These are phyloP conservation scores for Scaptomyza graminum DNA, from an alignment of 1,140 invertebrate species.

Conservation along the genomic window DNA sequence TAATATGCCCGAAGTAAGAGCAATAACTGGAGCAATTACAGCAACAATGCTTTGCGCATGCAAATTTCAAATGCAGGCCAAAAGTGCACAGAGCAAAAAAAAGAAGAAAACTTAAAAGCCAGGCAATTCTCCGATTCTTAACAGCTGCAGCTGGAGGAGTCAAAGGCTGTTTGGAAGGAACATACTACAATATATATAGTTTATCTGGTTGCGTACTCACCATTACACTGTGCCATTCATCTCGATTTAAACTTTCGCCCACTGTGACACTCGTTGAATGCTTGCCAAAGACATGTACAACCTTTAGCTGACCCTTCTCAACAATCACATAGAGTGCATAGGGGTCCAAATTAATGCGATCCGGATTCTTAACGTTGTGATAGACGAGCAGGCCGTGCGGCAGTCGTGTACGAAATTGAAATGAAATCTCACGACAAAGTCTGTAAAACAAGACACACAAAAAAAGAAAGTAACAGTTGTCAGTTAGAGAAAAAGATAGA, in stretches of 20 bases:
- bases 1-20: slow-evolving; percentile 3
- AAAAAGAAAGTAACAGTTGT: slow-evolving; percentile 1
- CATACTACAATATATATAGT: too few species aligned
- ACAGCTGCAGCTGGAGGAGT: slow-evolving; percentile 12
- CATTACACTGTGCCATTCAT: slow-evolving; percentile 94
- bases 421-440: slow-evolving; percentile 93
- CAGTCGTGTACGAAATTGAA: slow-evolving; percentile 93
- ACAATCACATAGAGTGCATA: slow-evolving; percentile 95
- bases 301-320: slow-evolving; percentile 94
- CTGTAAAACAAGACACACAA: slow-evolving; percentile 85
- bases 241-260: slow-evolving; percentile 94
- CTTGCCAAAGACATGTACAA: slow-evolving; percentile 95
- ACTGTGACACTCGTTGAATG: slow-evolving; percentile 93
- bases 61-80: slow-evolving; percentile 37
- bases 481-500: slow-evolving; percentile 2
- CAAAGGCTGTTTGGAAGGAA: slow-evolving; percentile 8
- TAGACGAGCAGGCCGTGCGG: slow-evolving; percentile 94
- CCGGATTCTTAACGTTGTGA: slow-evolving; percentile 94
- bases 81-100: background rate
- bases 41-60: slow-evolving; percentile 28
- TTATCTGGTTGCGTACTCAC: slow-evolving; percentile 80
- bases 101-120: slow-evolving; percentile 19
- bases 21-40: slow-evolving; percentile 23
- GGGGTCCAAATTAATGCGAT: slow-evolving; percentile 89
- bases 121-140: background rate